Conservation (phyloP, 2,113 vertebrate genomes). For the Bambusicola thoracicus region DNA sequence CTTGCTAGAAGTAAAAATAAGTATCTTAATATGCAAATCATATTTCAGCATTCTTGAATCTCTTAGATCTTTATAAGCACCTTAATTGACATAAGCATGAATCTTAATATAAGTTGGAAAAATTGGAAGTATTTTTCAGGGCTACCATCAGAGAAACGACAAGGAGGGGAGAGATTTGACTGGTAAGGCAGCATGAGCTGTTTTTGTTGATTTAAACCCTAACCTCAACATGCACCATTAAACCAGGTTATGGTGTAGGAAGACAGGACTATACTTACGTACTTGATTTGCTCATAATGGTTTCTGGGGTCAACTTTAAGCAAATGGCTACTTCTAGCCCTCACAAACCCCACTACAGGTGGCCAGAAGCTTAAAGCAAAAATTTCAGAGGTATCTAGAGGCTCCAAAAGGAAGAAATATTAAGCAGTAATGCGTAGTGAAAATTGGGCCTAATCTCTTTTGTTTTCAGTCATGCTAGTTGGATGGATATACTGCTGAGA, state of each 20-base stretch:
- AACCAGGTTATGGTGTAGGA: not conserved
- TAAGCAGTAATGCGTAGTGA: not conserved
- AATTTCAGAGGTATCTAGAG: not conserved
- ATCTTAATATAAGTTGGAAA: not conserved
- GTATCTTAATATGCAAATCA: not conserved
- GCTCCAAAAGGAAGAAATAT: not conserved
- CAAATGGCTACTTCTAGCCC: not conserved
- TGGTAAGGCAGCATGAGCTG: not conserved
- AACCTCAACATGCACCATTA: not conserved
- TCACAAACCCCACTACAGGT: not conserved
- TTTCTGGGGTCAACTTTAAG: not conserved
- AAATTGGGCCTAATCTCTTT: not conserved
- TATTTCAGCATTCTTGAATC: not conserved
- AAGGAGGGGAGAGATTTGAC: fast-evolving
- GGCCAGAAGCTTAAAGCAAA: not conserved
- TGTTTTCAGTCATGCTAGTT: not conserved
- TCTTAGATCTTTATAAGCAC: not conserved
- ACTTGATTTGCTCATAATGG: not conserved
- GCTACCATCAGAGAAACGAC: not conserved
- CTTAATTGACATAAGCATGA: not conserved
- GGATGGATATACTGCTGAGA: not conserved
- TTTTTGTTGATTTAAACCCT: not conserved
- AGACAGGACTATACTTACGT: not conserved
- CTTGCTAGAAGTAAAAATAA: not conserved
- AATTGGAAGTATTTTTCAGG: not conserved